Percentiles rank a stretch among this genome's conserved stretches.
Evolutionary conservation across 2,888 invertebrate genomes (phyloP).

Genomic region (Acronicta aceris): DNA sequence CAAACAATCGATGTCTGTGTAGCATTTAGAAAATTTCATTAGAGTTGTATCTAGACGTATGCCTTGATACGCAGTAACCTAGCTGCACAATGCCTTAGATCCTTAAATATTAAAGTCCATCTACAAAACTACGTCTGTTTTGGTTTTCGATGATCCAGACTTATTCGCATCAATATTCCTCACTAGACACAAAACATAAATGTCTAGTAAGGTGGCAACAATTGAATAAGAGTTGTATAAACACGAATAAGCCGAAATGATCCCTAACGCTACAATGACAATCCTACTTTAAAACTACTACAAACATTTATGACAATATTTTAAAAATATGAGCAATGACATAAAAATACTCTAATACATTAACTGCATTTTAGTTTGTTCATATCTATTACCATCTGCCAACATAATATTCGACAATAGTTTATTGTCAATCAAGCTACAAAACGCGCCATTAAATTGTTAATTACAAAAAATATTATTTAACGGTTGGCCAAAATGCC

Average conservation of each 20-base stretch:
- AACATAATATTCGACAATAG: constrained; percentile 25
- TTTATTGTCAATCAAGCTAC: constrained; percentile 19
- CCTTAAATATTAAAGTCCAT: constrained; percentile 15
- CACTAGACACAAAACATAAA: neutral
- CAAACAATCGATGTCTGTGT: too few relatives aligned
- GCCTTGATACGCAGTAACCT: too few relatives aligned
- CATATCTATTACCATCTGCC: constrained; percentile 25
- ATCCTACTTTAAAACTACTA: constrained; percentile 24
- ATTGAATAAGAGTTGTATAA: neutral
- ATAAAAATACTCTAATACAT: constrained; percentile 20
- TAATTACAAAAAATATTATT: constrained; percentile 1
- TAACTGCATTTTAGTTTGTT: constrained; percentile 26
- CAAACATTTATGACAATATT: constrained; percentile 21
- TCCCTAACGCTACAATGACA: constrained; percentile 22
- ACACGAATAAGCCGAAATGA: constrained; percentile 27
- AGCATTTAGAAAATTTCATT: too few relatives aligned
- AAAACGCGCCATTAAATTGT: constrained; percentile 8
- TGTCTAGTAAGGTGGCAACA: neutral
- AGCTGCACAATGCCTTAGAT: constrained; percentile 26
- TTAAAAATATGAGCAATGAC: constrained; percentile 18
- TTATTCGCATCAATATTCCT: constrained; percentile 15
- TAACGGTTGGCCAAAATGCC: constrained; percentile 41
- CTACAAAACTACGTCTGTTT: constrained; percentile 17
- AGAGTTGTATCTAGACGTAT: too few relatives aligned
- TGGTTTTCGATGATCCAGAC: constrained; percentile 3